Evolutionary conservation across 23 tunicate genomes (phyloP), one percentile per base, ranked within the genome.

Genomic region (Trididemnum nubilum): DNA sequence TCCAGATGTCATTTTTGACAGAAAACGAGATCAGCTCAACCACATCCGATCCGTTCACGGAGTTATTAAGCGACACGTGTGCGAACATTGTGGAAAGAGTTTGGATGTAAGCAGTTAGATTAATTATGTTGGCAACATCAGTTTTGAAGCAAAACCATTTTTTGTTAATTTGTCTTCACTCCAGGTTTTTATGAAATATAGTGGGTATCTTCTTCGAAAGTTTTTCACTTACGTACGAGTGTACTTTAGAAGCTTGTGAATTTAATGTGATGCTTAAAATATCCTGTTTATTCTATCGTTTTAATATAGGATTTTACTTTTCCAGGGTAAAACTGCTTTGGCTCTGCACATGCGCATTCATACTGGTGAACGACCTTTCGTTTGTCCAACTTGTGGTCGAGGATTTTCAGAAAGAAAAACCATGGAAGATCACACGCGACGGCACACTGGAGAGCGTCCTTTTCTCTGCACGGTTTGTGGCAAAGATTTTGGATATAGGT

Each of bases 381-480:
- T 80, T 31, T 93, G 98, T 52, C 33, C 76, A 18, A 54, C 51
- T 18, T 93, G 98, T 76, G 93, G 93, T 4, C 82, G 85, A 32
- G 81, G 89, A 30, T 93, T 93, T 76, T 65, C 93, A n/a, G 98
- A 93, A 31, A 52, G 58, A 51, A 87, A 87, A 37, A 87, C 85
- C 25, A 70, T 85, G 84, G 70, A 82, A 74, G 98, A 87, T 65
- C 98, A 93, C 65, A 77, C 71, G 65, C 49, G 98, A 37, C 59
- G 87, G 4, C 98, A 93, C 61, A 86, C 90, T 4, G 98, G 98
- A 61, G 98, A 93, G 51, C 77, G 87, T 80, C 98, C 98, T 1
- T 93, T 83, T 64, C 87, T 87, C 1, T 93, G 98, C 81, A 85
- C 90, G 3, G 65, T 64, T 0, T 93, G 98, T 59, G 98, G 98